Percentiles rank a stretch among this genome's conserved stretches.
phyloP scores from a whole-genome alignment of 2,888 invertebrate genomes.

The Agriopis aurantiaria region DNA sequence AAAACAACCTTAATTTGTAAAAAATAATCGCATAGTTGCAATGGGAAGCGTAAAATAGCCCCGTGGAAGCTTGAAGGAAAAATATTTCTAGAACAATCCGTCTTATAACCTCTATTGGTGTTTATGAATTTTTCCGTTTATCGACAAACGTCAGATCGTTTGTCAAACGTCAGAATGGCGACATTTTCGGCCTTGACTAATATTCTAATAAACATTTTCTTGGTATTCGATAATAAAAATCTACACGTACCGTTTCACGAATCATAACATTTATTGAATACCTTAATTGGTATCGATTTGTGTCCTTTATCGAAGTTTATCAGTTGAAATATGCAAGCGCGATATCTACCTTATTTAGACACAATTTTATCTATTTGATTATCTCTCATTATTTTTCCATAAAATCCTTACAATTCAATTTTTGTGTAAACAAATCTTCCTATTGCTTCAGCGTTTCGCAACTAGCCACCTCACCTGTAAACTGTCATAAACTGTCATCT shows the following conservation, averaged over 20 bases:
- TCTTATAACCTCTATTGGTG: slow-evolving; percentile 70
- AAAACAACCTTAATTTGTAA: slow-evolving; percentile 47
- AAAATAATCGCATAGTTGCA: slow-evolving; percentile 51
- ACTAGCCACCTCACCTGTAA: slow-evolving; percentile 7
- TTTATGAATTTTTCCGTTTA: slow-evolving; percentile 61
- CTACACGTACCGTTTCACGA: background rate
- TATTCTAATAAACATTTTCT: background rate
- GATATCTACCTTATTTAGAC: background rate
- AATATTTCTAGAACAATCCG: slow-evolving; percentile 67
- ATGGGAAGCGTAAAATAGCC: slow-evolving; percentile 66
- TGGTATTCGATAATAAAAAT: background rate
- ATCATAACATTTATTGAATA: background rate
- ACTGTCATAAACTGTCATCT: background rate
- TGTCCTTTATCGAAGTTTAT: background rate
- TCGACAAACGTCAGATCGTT: slow-evolving; percentile 56
- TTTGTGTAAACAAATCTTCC: background rate
- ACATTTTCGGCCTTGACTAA: slow-evolving; percentile 33
- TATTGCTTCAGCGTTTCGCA: background rate
- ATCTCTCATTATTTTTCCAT: background rate
- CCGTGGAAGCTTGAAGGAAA: slow-evolving; percentile 67
- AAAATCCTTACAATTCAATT: background rate
- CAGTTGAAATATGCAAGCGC: background rate
- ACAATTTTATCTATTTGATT: background rate
- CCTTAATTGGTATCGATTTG: too few species aligned
- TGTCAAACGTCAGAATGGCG: slow-evolving; percentile 44